These are phyloP conservation scores for Agrochola circellaris DNA, from an alignment of 2,888 invertebrate genomes.

Conservation along the genomic window DNA sequence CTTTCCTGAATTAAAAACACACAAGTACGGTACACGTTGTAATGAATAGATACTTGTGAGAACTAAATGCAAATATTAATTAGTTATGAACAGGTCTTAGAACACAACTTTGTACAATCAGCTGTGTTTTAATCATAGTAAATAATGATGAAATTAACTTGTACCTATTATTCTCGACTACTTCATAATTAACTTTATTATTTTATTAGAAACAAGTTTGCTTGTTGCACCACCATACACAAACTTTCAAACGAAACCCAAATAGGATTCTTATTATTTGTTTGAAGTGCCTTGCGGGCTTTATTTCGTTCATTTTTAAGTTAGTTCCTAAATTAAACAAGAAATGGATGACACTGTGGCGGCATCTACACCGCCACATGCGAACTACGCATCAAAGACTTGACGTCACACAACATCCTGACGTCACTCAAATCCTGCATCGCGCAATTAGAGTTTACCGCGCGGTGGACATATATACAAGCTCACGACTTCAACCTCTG, in stretches of 20 bases:
- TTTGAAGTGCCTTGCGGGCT: background rate
- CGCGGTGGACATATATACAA: no score
- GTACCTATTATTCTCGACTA: slow-evolving; percentile 11
- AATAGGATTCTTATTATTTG: slow-evolving; percentile 15
- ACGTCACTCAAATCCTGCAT: no score
- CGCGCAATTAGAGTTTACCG: no score
- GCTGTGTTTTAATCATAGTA: slow-evolving; percentile 5
- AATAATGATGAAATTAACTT: slow-evolving; percentile 15
- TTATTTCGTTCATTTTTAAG: background rate
- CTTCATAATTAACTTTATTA: slow-evolving; percentile 48
- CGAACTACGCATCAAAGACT: no score
- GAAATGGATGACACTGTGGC: background rate
- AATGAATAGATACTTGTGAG: slow-evolving; percentile 4
- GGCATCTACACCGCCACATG: no score
- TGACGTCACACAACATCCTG: no score
- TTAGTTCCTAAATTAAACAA: background rate
- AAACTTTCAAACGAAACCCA: slow-evolving; percentile 12
- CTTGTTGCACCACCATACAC: background rate
- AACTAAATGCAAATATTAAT: background rate
- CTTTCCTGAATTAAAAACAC: slow-evolving; percentile 1
- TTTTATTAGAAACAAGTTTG: slow-evolving; percentile 31
- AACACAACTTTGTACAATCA: slow-evolving; percentile 3
- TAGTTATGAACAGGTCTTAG: background rate
- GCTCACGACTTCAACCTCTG: no score
- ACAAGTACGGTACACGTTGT: background rate